Conservation (phyloP, 2,113 vertebrate species). For the Pica pica region DNA sequence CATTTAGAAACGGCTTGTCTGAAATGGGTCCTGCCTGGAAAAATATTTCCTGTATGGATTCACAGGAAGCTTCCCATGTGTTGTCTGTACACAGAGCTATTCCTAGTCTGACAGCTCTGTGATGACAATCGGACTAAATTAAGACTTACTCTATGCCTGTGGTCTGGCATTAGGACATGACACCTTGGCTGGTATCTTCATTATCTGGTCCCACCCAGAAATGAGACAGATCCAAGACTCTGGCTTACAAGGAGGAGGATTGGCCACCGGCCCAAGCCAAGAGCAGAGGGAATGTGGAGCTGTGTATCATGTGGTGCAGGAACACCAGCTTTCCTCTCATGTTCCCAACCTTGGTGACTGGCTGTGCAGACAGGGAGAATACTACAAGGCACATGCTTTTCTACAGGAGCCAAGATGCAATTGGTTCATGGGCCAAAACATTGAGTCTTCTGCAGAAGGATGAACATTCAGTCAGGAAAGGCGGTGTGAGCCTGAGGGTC, state of each 20-base stretch:
- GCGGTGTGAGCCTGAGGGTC: background rate
- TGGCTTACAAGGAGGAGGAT: background rate
- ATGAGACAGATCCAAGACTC: background rate
- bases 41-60: background rate
- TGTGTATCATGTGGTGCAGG: background rate
- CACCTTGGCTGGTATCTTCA: constrained; percentile 40
- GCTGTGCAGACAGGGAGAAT: background rate
- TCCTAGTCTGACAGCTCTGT: constrained; percentile 4
- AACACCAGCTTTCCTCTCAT: background rate
- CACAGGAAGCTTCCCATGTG: background rate
- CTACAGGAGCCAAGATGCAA: background rate
- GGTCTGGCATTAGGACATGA: constrained; percentile 27
- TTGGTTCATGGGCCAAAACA: background rate
- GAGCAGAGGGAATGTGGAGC: background rate
- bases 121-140: background rate
- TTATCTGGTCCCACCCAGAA: constrained; percentile 19
- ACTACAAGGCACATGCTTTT: background rate
- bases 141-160: background rate
- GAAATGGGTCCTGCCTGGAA: background rate
- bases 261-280: background rate
- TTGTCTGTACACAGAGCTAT: background rate
- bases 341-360: background rate
- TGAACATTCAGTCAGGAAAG: background rate
- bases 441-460: background rate
- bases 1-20: background rate